phyloP scores from a whole-genome alignment of 2,797 vertebrate genomes.

The Molossus alvarezi region DNA sequence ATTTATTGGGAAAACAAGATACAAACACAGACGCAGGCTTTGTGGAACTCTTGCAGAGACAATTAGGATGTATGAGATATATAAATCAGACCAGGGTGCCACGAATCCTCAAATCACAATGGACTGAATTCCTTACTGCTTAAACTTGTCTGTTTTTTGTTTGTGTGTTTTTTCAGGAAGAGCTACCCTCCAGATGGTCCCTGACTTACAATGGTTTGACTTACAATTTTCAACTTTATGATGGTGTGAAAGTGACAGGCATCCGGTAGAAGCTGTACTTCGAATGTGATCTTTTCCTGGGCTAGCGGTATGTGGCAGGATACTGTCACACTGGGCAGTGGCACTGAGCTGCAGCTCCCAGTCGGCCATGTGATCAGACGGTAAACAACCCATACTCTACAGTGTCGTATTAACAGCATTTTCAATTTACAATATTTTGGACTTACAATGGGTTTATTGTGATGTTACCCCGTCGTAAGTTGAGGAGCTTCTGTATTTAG shows the following conservation, averaged over 20 bases:
- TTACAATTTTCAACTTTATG: neutral
- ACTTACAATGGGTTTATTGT: neutral
- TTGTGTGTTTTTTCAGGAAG: neutral
- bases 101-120: neutral
- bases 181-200: neutral
- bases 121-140: neutral
- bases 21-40: neutral
- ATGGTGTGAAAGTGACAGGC: neutral
- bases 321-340: neutral
- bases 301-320: neutral
- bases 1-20: neutral
- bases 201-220: neutral
- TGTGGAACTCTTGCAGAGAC: neutral
- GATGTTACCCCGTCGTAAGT: neutral
- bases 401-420: neutral
- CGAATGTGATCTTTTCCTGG: neutral
- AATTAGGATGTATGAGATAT: neutral
- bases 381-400: neutral
- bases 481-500: neutral
- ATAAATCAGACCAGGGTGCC: neutral
- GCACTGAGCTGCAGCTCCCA: neutral
- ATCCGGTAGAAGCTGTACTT: neutral
- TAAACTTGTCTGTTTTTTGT: neutral
- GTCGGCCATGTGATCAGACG: neutral
- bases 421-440: neutral